Base-by-base conservation (phyloP, 2,113 vertebrate genomes). In the Chionis minor region DNA sequence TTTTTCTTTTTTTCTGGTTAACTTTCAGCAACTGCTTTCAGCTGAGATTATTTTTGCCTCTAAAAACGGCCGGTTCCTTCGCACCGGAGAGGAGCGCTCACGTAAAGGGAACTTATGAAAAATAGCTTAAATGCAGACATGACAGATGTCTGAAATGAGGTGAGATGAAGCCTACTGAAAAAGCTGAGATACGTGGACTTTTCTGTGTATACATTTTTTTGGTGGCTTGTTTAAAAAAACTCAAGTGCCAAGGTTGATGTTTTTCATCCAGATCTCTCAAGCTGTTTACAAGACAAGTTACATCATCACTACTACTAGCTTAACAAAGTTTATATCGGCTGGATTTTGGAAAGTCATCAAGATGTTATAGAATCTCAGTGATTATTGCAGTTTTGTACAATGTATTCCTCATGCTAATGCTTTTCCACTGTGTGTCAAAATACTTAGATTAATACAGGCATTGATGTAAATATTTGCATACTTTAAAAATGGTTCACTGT, bases 321-420 rank as follows among this genome's bases (percentile, higher is more conserved):
- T 71, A 66, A 51, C 65, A 35, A 56, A 97, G 90, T 97, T 97
- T 97, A 96, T 33, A 91, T 71, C 51, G 1, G 27, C 5, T 35
- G 73, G n/a, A 69, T 90, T 97, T 92, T 96, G 87, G 73, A 96
- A 95, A 81, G 73, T 81, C 94, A 94, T 94, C 77, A 72, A 97
- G 93, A 94, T 84, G 27, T 8, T n/a, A 72, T 28, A 85, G 90
- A 97, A 94, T 61, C 80, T 73, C 62, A 38, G 79, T 81, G 75
- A 92, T 87, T 54, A 86, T 61, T 1, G 0, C 2, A 52, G 75
- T 12, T 90, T 82, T 87, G 56, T 59, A 40, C 62, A 94, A 97
- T 67, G n/a, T 58, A 61, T 93, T 95, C 78, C 88, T 94, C 73
- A 90, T 58, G 79, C 63, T 81, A 91, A 86, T 45, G 44, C 54